Base-by-base conservation (phyloP, 2,888 invertebrate species). In the Poecilus cupreus region DNA sequence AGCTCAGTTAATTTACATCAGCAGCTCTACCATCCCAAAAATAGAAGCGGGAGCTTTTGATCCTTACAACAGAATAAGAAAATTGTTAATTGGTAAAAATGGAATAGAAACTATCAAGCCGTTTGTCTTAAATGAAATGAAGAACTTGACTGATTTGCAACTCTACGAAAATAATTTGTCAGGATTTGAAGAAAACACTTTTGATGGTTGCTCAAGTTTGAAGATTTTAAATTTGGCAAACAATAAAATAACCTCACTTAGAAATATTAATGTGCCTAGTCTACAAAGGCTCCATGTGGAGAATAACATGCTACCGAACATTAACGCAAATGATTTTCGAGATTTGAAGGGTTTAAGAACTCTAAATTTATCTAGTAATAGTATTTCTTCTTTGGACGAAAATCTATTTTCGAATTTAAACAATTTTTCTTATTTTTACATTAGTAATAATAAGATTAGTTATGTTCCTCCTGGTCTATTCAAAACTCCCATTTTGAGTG, bases 391-490 rank as follows among this genome's bases (percentile, higher is more conserved):
- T 10, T 18, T 68, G 10, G 64, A 68, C 18, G 64, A 68, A 16
- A 68, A 68, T 68, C 10, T 68, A 18, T 68, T 68, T 18, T 37
- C 16, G 6, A 68, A 68, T 37, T 37, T 68, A 18, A 11, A 10
- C 3, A 68, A 68, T 32, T 18, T 68, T 16, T n/a, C 72, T 46
- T n/a, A 46, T 18, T 49, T 72, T n/a, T 72, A 43, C 46, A 22
- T 43, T 4, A 72, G 46, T 46, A 20, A 72, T 3, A 72, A 72
- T 26, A 22, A 20, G 2, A 22, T 72, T 1, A 13, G 5, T 2
- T 8, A 13, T 16, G 18, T 68, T 5, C 37, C 64, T 3, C 1
- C 18, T 16, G 37, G 8, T 10, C 37, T 68, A 3, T 68, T 68
- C 10, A 68, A 51, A 51, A 51, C 18, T 18, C 10, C 20, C 1